phyloP scores from a whole-genome alignment of 2,888 invertebrate species.

The Urechis unicinctus region DNA sequence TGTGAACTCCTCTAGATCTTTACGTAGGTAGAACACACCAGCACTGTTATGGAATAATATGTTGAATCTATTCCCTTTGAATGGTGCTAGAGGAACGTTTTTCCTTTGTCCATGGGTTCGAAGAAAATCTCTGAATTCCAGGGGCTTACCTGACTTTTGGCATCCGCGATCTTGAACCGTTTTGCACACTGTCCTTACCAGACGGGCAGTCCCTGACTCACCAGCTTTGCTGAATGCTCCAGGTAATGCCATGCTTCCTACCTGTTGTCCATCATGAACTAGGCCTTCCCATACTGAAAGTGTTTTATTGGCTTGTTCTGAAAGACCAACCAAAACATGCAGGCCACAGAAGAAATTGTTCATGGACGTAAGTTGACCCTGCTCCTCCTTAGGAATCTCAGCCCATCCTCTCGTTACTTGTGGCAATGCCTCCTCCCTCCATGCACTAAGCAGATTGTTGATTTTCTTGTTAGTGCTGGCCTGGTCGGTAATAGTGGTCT shows the following conservation, averaged over 20 bases:
- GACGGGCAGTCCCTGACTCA: conserved; percentile 10
- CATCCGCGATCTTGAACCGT: conserved; percentile 17
- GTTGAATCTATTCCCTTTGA: conserved; percentile 13
- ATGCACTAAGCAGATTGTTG: too few relatives aligned
- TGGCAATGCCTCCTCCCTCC: too few relatives aligned
- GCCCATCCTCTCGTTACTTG: too few relatives aligned
- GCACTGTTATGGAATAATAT: conserved; percentile 14
- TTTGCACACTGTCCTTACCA: conserved; percentile 17
- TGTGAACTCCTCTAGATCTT: background rate
- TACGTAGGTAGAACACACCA: too few relatives aligned
- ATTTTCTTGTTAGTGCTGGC: too few relatives aligned
- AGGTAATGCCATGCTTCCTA: conserved; percentile 8
- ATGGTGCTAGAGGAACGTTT: conserved; percentile 8
- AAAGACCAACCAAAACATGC: conserved; percentile 15
- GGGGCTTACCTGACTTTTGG: conserved; percentile 16
- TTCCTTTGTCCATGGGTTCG: conserved; percentile 2
- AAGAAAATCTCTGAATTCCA: too few relatives aligned
- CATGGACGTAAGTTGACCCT: too few relatives aligned
- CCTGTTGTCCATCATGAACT: conserved; percentile 5
- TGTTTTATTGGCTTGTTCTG: too few relatives aligned
- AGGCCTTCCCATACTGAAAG: conserved; percentile 12
- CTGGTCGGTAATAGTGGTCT: too few relatives aligned
- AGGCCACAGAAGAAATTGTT: too few relatives aligned
- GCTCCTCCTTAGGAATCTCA: too few relatives aligned
- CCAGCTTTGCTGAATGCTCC: background rate